Conservation (phyloP, 1,140 invertebrate species). For the Pseudomyrmex sp. region DNA sequence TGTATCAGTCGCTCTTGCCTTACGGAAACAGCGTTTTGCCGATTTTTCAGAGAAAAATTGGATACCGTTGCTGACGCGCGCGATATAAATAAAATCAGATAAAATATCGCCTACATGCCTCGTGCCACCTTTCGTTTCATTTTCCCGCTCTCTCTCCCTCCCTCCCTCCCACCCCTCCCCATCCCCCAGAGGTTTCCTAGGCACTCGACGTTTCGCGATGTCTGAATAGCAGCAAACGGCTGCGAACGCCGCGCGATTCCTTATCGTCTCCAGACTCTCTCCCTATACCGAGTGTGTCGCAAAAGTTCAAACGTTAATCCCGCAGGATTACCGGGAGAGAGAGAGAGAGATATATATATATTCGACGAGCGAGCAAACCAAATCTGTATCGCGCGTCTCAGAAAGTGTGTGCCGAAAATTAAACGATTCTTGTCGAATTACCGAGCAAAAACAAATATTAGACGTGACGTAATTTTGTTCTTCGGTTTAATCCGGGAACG, state of each 20-base stretch:
- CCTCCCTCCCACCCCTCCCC: background rate
- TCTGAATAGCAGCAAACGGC: slow-evolving; percentile 46
- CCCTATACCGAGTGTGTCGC: background rate
- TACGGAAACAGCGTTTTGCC: slow-evolving; percentile 51
- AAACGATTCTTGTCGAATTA: background rate
- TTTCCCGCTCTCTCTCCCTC: slow-evolving; percentile 26
- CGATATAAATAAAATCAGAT: slow-evolving; percentile 62
- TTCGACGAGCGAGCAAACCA: background rate
- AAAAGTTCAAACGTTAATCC: background rate
- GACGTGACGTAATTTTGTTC: background rate
- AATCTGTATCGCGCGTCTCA: background rate
- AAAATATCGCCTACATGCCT: slow-evolving; percentile 47
- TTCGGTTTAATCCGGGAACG: background rate
- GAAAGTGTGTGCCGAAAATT: background rate
- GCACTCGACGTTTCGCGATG: slow-evolving; percentile 56
- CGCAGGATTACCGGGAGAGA: background rate
- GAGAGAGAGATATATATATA: background rate
- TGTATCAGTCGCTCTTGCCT: slow-evolving; percentile 50
- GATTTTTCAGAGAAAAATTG: slow-evolving; percentile 59
- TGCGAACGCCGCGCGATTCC: slow-evolving; percentile 29
- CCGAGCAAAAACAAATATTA: background rate
- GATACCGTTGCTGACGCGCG: slow-evolving; percentile 59
- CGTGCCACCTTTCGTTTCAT: slow-evolving; percentile 54
- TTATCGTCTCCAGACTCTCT: slow-evolving; percentile 5
- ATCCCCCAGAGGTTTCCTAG: slow-evolving; percentile 8